These are phyloP conservation scores for Microtus montanus DNA, from an alignment of 2,113 vertebrate species.

Conservation along the genomic window DNA sequence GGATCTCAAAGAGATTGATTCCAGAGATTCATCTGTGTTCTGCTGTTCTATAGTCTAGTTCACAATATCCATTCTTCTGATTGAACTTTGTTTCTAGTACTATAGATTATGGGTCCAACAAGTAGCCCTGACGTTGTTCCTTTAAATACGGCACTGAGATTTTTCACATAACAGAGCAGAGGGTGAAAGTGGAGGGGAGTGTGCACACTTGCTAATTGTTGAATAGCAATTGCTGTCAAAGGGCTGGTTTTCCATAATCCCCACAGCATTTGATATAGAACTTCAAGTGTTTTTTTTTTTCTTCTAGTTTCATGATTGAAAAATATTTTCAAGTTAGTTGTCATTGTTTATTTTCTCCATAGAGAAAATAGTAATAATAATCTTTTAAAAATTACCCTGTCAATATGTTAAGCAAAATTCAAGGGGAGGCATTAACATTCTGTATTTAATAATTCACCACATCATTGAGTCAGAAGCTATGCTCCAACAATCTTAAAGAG, in stretches of 20 bases:
- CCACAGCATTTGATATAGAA: background rate
- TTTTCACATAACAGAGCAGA: background rate
- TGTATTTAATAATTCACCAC: background rate
- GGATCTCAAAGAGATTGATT: background rate
- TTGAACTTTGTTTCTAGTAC: background rate
- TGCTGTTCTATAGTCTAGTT: background rate
- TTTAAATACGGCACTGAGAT: background rate
- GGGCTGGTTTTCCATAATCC: background rate
- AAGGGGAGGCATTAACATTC: background rate
- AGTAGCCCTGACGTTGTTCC: background rate
- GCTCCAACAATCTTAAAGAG: background rate
- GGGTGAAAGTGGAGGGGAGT: background rate
- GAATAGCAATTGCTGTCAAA: background rate
- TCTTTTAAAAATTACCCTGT: background rate
- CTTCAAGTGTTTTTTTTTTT: background rate
- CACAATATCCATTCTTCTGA: background rate
- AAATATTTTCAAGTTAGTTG: background rate
- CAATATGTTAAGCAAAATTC: background rate
- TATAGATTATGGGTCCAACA: background rate
- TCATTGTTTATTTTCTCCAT: background rate
- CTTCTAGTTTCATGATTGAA: background rate
- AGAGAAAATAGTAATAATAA: constrained; percentile 15
- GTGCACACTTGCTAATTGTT: too few relatives aligned
- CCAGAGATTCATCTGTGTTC: background rate
- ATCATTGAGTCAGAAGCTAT: background rate